Evolutionary conservation across 2,797 vertebrate species (phyloP).

Genomic region (Sardinella longiceps): DNA sequence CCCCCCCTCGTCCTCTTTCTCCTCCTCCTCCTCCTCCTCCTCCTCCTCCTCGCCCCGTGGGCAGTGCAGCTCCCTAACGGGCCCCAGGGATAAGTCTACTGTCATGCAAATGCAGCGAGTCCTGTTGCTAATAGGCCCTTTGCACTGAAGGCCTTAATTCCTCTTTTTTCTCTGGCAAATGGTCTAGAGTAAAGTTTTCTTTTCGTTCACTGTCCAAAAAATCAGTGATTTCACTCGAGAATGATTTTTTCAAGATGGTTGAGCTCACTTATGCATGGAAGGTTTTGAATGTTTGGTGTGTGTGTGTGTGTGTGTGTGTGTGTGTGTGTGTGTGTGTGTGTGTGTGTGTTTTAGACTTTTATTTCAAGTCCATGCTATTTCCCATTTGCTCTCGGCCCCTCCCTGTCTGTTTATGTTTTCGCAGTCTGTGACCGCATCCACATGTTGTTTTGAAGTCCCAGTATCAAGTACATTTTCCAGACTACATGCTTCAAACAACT

Average conservation of each 20-base stretch:
- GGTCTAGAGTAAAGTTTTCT: conserved; percentile 77
- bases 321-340: too few relatives aligned
- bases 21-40: background rate
- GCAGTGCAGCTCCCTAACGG: conserved; percentile 78
- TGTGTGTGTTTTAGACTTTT: conserved; percentile 24
- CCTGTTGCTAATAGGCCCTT: conserved; percentile 83
- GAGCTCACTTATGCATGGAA: conserved; percentile 61
- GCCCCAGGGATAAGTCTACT: conserved; percentile 81
- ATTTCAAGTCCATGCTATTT: background rate
- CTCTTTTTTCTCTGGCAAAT: conserved; percentile 75
- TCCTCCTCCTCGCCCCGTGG: conserved; percentile 67
- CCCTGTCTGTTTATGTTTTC: too few relatives aligned
- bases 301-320: too few relatives aligned
- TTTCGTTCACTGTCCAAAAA: conserved; percentile 72
- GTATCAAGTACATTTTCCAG: too few relatives aligned
- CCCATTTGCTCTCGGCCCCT: background rate
- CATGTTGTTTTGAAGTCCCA: too few relatives aligned
- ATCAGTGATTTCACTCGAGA: conserved; percentile 74
- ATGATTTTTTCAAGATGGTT: conserved; percentile 63
- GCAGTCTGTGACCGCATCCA: background rate
- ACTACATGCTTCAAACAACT: too few relatives aligned
- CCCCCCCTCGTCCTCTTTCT: conserved; percentile 31
- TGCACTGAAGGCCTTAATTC: conserved; percentile 82
- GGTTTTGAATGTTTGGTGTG: conserved; percentile 56
- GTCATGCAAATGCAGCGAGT: conserved; percentile 81